Evolutionary conservation across 1,140 invertebrate genomes (phyloP).

Genomic region (Danaus plexippus): DNA sequence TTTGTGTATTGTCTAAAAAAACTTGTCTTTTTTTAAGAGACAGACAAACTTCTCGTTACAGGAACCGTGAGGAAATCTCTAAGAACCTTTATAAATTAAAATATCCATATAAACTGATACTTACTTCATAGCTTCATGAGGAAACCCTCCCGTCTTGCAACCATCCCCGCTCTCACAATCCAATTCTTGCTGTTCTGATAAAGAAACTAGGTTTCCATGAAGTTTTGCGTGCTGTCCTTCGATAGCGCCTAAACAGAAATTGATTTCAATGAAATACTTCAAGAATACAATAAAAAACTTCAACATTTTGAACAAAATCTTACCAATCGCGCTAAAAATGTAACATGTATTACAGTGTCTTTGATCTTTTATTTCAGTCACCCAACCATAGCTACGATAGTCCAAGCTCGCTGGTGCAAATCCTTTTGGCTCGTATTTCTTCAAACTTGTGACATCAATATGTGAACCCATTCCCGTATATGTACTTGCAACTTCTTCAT

Average conservation of each 20-base stretch:
- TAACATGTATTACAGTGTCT: slow-evolving; percentile 12
- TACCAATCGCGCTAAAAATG: slow-evolving; percentile 19
- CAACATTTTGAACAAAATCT: slow-evolving; percentile 1
- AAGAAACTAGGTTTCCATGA: slow-evolving; percentile 4
- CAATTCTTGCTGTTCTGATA: slow-evolving; percentile 13
- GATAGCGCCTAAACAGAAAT: slow-evolving; percentile 8
- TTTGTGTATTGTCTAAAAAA: slow-evolving; percentile 1
- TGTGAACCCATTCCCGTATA: slow-evolving; percentile 5
- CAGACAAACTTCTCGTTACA: too few species aligned
- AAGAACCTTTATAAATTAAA: too few species aligned
- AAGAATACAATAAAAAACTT: too few species aligned
- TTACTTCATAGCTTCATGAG: slow-evolving; percentile 1
- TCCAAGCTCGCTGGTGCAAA: slow-evolving; percentile 9
- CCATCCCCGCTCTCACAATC: slow-evolving; percentile 8
- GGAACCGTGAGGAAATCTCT: too few species aligned
- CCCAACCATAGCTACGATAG: slow-evolving; percentile 12
- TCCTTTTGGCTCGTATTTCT: slow-evolving; percentile 4
- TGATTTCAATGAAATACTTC: too few species aligned
- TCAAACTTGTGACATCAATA: background rate
- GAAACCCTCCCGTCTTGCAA: background rate
- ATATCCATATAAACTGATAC: background rate
- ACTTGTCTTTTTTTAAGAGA: background rate
- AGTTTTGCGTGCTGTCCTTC: slow-evolving; percentile 13
- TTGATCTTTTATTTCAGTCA: slow-evolving; percentile 17
- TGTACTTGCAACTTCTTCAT: slow-evolving; percentile 10